Conservation (phyloP, 2,888 invertebrate species). For the Papilio gigon region DNA sequence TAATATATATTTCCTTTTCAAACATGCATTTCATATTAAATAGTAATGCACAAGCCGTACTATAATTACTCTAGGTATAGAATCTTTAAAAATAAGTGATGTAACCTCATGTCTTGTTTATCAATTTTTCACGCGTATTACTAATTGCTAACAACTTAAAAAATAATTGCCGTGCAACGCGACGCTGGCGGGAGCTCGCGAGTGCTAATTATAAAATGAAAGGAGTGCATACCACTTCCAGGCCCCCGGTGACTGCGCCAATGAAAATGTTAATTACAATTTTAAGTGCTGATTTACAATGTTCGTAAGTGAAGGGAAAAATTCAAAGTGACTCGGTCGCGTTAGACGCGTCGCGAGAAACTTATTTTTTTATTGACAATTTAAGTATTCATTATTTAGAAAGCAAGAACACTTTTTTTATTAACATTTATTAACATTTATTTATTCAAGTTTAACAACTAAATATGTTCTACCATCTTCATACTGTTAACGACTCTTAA, state of each 20-base stretch:
- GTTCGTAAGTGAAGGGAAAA: not conserved
- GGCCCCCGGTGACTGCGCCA: slow-evolving; percentile 14
- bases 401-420: too few species aligned
- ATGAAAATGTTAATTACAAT: slow-evolving; percentile 20
- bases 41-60: too few species aligned
- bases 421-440: too few species aligned
- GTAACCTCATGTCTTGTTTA: slow-evolving; percentile 53
- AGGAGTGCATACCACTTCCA: slow-evolving; percentile 6
- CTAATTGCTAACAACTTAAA: slow-evolving; percentile 18
- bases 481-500: too few species aligned
- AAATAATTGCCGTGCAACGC: slow-evolving; percentile 5
- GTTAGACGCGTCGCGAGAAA: too few species aligned
- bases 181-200: not conserved
- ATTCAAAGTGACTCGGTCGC: not conserved
- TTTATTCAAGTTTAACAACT: too few species aligned
- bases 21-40: too few species aligned
- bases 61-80: not conserved
- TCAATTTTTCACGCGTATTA: not conserved
- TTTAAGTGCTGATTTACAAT: slow-evolving; percentile 5
- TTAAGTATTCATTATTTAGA: too few species aligned
- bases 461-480: too few species aligned
- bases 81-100: slow-evolving; percentile 63
- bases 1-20: too few species aligned
- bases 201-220: slow-evolving; percentile 23
- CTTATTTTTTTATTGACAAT: too few species aligned